phyloP scores from a whole-genome alignment of 2,113 vertebrate genomes.

The Hemiprocne comata region DNA sequence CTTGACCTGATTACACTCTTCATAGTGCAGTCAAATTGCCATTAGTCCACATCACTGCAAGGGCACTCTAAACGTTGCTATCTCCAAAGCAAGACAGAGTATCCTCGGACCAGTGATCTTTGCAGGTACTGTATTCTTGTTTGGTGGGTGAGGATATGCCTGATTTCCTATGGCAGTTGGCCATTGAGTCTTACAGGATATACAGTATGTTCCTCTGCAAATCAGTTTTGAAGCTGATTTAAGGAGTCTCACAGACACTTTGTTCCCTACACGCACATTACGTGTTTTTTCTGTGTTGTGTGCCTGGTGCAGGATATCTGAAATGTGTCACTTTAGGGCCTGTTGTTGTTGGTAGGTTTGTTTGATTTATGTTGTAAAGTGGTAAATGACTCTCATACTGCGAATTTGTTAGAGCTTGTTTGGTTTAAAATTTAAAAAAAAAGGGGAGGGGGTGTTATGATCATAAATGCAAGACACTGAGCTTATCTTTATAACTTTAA shows the following conservation, averaged over 20 bases:
- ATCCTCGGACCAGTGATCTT: background rate
- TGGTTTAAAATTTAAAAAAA: background rate
- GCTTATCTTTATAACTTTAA: too few species aligned
- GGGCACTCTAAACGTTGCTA: background rate
- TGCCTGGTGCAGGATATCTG: background rate
- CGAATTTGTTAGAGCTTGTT: background rate
- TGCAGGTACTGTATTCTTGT: background rate
- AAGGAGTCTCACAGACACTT: background rate
- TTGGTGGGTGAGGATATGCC: fast-evolving
- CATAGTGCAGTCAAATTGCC: background rate
- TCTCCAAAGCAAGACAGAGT: background rate
- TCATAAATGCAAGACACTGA: background rate
- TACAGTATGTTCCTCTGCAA: background rate
- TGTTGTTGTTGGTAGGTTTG: background rate
- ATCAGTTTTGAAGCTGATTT: background rate
- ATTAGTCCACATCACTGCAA: background rate
- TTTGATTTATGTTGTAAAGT: background rate
- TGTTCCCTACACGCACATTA: fast-evolving
- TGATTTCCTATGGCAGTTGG: background rate
- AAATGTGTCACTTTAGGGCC: background rate
- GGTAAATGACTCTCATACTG: background rate
- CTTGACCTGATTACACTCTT: background rate
- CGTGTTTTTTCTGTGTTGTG: background rate
- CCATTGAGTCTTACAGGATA: background rate
- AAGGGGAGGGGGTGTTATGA: background rate